phyloP scores from a whole-genome alignment of 1,140 invertebrate species.

The Meloidogyne hapla region DNA sequence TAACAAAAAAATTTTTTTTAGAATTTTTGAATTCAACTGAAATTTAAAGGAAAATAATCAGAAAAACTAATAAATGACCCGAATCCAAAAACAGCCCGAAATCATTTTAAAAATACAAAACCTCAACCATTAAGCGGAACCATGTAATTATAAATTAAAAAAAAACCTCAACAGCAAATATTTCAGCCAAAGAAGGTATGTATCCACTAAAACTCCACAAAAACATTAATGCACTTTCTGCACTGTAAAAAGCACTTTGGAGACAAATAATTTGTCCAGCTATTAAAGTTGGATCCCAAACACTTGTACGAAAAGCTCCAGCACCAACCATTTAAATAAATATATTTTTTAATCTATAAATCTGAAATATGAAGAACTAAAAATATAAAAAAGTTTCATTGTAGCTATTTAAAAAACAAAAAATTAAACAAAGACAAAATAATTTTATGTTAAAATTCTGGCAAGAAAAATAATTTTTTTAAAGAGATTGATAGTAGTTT shows the following conservation, averaged over 20 bases:
- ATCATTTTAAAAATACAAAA: no score
- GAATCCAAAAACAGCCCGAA: no score
- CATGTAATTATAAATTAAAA: constrained; percentile 11
- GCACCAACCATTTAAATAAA: not conserved
- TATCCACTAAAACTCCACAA: constrained; percentile 34
- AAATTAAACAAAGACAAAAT: not conserved
- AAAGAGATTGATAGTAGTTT: not conserved
- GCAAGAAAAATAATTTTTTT: not conserved
- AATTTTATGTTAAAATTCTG: not conserved
- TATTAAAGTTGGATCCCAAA: constrained; percentile 79
- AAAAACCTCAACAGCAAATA: constrained; percentile 42
- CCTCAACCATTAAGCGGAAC: no score
- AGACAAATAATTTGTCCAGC: constrained; percentile 98
- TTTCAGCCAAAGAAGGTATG: constrained; percentile 40
- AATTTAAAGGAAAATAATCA: no score
- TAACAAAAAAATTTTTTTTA: no score
- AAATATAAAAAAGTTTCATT: not conserved
- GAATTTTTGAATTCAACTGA: no score
- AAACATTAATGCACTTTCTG: constrained; percentile 48
- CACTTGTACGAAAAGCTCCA: constrained; percentile 47
- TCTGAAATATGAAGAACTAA: not conserved
- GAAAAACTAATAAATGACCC: no score
- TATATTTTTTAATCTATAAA: not conserved
- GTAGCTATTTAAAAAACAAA: not conserved
- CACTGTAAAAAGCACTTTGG: constrained; percentile 65